Evolutionary conservation across 2,113 vertebrate genomes (phyloP), one percentile per base, ranked within the genome.

Genomic region (Pionites leucogaster): DNA sequence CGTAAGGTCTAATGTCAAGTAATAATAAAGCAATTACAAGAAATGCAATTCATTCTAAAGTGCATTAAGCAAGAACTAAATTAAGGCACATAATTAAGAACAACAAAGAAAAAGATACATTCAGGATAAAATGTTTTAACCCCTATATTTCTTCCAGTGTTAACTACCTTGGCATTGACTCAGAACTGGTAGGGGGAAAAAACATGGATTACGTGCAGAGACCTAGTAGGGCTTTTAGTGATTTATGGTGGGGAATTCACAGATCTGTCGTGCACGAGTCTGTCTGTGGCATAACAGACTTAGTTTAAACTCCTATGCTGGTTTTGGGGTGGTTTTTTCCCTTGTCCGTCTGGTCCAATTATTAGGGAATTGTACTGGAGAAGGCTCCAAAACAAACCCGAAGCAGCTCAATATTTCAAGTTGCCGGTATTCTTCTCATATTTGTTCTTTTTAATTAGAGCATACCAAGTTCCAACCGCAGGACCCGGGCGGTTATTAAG

Each of bases 401-500:
- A 89, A 95, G 88, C 84, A 82, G 82, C 70, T 96, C 95, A 85
- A 76, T 95, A 95, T 89, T 92, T 96, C 77, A 77, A 65, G 83
- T 96, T 96, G 82, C 92, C 86, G 57, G 65, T 92, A 84, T 91
- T 93, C 94, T 93, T 89, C 90, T 94, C 41, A 88, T 93, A 89
- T 96, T 97, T 96, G 95, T 95, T 95, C 93, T 96, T 93, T 97
- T 97, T 96, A 96, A 97, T 96, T 93, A 92, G 92, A 95, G 69
- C 86, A 78, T 86, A 84, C 62, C 88, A 84, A 92, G 69, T 79
- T 95, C 57, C 86, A 93, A 62, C 65, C 2, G 12, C 64, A 82
- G 88, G 57, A 92, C 86, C 81, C 65, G 42, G 46, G 84, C 81
- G 76, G 91, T 96, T 97, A 96, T 97, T 96, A 95, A 94, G 82